Base-by-base conservation (phyloP, 2,797 vertebrate species). In the Pithecia hirsuta region DNA sequence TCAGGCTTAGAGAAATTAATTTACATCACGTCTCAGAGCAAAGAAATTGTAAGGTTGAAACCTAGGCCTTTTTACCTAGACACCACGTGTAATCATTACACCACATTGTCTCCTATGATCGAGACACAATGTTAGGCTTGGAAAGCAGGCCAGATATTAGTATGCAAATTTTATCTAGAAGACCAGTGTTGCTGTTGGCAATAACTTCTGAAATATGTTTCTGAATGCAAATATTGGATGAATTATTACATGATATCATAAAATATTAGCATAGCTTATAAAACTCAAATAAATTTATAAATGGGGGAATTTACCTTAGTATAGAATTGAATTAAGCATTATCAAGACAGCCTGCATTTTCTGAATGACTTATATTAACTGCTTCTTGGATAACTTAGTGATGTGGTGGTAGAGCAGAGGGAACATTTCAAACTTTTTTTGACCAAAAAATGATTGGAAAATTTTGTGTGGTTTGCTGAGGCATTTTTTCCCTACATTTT, bases 381-480 rank as follows among this genome's bases (percentile, higher is more conserved):
- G 0, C 80, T 83, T 85, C 36, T 84, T 30, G 76, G 39, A 64
- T 36, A 78, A 33, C 57, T 80, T 84, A 46, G 12, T 33, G 44
- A 55, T 61, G 15, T 81, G 26, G 10, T 89, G 26, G 11, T 4
- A 80, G 52, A 24, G 41, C 15, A n/a, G 8, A 78, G 33, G 30
- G 1, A 44, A 59, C 7, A 76, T 75, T 59, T 19, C 7, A 59
- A 39, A 20, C 4, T 15, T 59, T n/a, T 52, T 85, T 57, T 72
- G 0, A 84, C 55, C 36, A 12, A 41, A 76, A 82, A 59, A 22
- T 2, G 36, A 39, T 46, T 78, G 28, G 9, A 59, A 19, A 92
- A 92, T 19, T 81, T 89, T 44, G 17, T 94, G 8, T 93, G 28
- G 90, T 81, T 95, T 96, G 5, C 48, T 64, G 48, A 96, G 64